A percentile compares a stretch with the other conserved stretches of the same genome.
These are phyloP conservation scores for Heliconius erato DNA, from an alignment of 2,888 invertebrate genomes.

Conservation along the genomic window DNA sequence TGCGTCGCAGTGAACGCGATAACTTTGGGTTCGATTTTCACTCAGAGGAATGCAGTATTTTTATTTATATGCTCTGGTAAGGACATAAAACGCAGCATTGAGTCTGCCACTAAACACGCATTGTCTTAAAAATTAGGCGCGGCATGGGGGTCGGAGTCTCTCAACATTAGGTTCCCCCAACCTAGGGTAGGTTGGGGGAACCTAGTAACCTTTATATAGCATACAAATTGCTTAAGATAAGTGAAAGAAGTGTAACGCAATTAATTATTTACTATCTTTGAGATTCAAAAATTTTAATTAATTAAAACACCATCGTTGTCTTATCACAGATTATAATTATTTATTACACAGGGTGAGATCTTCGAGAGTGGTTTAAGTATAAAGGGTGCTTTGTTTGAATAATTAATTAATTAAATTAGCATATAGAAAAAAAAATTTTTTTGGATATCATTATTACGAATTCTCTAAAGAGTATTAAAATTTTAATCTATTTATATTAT, in stretches of 20 bases:
- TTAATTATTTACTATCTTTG: background rate
- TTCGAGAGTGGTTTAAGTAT: slow-evolving; percentile 32
- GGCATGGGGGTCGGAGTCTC: too few relatives aligned
- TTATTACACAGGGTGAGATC: slow-evolving; percentile 33
- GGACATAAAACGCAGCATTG: background rate
- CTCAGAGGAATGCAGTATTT: too few relatives aligned
- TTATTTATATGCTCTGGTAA: too few relatives aligned
- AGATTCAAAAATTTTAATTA: slow-evolving; percentile 36
- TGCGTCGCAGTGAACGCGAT: too few relatives aligned
- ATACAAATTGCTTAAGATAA: too few relatives aligned
- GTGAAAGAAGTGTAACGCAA: too few relatives aligned
- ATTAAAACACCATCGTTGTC: slow-evolving; percentile 27
- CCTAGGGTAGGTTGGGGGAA: too few relatives aligned
- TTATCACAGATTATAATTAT: slow-evolving; percentile 29
- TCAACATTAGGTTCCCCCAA: too few relatives aligned
- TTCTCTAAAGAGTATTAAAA: background rate
- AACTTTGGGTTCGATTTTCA: too few relatives aligned
- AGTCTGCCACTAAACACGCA: too few relatives aligned
- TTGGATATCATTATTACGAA: background rate
- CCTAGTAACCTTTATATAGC: too few relatives aligned
- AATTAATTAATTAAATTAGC: slow-evolving; percentile 44
- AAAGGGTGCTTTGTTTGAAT: slow-evolving; percentile 39
- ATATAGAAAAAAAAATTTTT: slow-evolving; percentile 29
- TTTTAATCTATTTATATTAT: background rate
- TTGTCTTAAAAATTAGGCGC: too few relatives aligned